phyloP scores from a whole-genome alignment of 2,797 vertebrate genomes.

The Ataeniobius toweri region DNA sequence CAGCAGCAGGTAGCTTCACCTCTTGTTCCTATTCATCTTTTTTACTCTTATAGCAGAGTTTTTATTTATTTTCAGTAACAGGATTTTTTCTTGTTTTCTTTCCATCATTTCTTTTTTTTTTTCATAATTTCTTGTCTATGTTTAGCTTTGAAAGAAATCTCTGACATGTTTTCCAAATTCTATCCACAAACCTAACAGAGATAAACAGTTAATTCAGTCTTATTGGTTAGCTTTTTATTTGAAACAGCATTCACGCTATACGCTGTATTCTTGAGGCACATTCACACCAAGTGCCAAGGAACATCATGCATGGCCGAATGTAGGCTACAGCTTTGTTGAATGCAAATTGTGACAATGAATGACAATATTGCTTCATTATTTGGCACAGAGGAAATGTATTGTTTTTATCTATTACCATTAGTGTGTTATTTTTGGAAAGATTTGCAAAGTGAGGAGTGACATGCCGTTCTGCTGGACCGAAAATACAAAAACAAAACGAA shows the following conservation, averaged over 20 bases:
- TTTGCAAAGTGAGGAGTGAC: slow-evolving; percentile 44
- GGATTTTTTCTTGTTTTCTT: neutral
- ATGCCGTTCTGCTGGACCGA: slow-evolving; percentile 27
- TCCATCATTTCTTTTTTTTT: neutral
- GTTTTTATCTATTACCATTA: slow-evolving; percentile 39
- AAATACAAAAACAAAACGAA: neutral
- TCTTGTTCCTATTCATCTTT: too few relatives aligned
- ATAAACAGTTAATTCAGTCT: neutral
- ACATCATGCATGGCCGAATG: slow-evolving; percentile 77
- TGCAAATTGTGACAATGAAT: slow-evolving; percentile 77
- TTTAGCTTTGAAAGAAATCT: neutral
- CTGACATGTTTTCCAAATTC: neutral
- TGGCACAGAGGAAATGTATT: slow-evolving; percentile 78
- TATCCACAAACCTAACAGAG: neutral
- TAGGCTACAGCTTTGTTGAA: slow-evolving; percentile 69
- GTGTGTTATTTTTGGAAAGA: slow-evolving; percentile 40
- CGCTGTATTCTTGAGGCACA: slow-evolving; percentile 76
- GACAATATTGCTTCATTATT: slow-evolving; percentile 85
- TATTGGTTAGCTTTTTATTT: slow-evolving; percentile 73
- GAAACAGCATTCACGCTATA: slow-evolving; percentile 82
- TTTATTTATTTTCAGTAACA: neutral
- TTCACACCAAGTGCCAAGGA: slow-evolving; percentile 78
- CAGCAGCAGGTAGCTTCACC: too few relatives aligned
- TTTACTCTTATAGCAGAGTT: too few relatives aligned
- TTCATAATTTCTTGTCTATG: neutral